Evolutionary conservation across 2,888 invertebrate genomes (phyloP), one percentile per base, ranked within the genome.

Genomic region (Anthophora plumipes): DNA sequence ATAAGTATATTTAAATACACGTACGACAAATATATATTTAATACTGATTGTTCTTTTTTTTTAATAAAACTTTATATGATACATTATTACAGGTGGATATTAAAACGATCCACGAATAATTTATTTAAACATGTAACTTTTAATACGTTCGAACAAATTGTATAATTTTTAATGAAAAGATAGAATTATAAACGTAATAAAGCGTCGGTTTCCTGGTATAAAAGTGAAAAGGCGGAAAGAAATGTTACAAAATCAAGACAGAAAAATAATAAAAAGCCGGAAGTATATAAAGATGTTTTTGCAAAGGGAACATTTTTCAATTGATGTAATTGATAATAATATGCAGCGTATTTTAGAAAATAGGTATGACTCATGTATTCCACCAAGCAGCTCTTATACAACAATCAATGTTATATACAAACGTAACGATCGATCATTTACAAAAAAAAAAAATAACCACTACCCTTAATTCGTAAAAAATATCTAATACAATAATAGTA

Each of bases 321-420:
- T 64, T 52, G 39, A 48, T 68, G 25, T 31, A 31, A 31, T 31
- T 31, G 31, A 31, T 43, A 80, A 46, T 64, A 77, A 84, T n/a
- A n/a, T 68, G 74, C 75, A n/a, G n/a, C 77, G 60, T 72, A 54
- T 83, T 83, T 89, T 88, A 77, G 82, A 89, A 90, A 90, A 91
- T 91, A 90, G 83, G 89, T 85, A 72, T 86, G 85, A 90, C 82
- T 86, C 77, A 64, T 91, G 83, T 91, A 91, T 90, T 90, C 83
- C 84, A 77, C 88, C 72, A 89, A 91, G 90, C 87, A 85, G 83
- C 70, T 88, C 76, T 89, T 86, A 80, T 89, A 89, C 87, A 91
- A 91, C 88, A 90, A 90, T 87, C 82, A 82, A 88, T 90, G 82
- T 89, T 90, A 91, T 90, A 85, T 90, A 91, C 89, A 91, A 90